Base-by-base conservation (phyloP, 1,140 invertebrate genomes). In the Acromyrmex charruanus region DNA sequence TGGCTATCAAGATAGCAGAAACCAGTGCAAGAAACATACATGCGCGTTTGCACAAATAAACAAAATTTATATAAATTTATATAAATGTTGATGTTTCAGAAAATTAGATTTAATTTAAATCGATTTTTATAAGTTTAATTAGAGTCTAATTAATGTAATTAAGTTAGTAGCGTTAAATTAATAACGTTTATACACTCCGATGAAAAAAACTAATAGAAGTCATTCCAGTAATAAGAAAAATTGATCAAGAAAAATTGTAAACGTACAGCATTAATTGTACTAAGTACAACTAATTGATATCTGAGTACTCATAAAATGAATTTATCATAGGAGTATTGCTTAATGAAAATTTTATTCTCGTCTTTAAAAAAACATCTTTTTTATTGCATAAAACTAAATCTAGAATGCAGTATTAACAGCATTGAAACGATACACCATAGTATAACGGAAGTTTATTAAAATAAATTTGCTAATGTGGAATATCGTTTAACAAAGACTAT, bases 291-390 rank as follows among this genome's bases (percentile, higher is more conserved):
- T 65, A 18, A 10, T 31, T 0, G 2, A 3, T 65, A n/a, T 25
- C 25, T 12, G 28, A 44, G 21, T n/a, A 9, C 4, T 69, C 1
- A 21, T 7, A 51, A 69, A 69, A 28, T 51, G 6, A 69, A 69
- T 69, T 69, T 21, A 21, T 44, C 18, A 25, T 12, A 35, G 7
- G 5, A 25, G 1, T 44, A n/a, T 49, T n/a, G 35, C 28, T 77
- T 28, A 28, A 28, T 9, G 21, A 61, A 68, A 5, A 80, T 35
- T 80, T 80, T 66, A 79, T 51, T 35, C 16, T 5, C 6, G 6
- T 28, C n/a, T 79, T 39, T 53, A 79, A 68, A 49, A 75, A 75
- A 65, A 63, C 21, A 75, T 75, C 18, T 12, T 16, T 25, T 77
- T 39, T 44, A 77, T 63, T 44, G 16, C 55, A 2, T 28, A 44